These are phyloP conservation scores for Anolis apletophallus DNA, from an alignment of 2,797 vertebrate genomes.

Conservation along the genomic window DNA sequence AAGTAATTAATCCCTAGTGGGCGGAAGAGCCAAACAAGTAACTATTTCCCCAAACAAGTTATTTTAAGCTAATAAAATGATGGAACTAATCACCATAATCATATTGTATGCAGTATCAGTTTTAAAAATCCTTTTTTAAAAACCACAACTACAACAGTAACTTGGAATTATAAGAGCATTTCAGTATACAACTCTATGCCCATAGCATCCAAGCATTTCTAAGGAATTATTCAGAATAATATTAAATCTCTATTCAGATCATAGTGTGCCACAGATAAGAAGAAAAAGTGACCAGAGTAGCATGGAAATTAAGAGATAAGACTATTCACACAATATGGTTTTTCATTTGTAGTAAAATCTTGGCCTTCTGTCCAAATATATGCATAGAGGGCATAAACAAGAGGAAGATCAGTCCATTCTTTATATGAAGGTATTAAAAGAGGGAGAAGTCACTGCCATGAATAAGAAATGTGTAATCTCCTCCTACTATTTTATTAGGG, in stretches of 20 bases:
- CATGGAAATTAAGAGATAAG: neutral
- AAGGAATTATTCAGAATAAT: neutral
- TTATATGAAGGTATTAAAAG: slow-evolving; percentile 39
- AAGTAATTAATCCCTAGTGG: too few species aligned
- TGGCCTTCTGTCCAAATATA: neutral
- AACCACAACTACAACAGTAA: too few species aligned
- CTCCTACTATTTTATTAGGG: slow-evolving; percentile 36
- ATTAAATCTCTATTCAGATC: neutral
- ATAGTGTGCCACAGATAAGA: neutral
- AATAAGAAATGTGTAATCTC: slow-evolving; percentile 30
- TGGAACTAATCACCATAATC: too few species aligned
- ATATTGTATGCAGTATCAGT: too few species aligned
- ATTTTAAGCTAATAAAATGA: too few species aligned
- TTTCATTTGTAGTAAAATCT: neutral
- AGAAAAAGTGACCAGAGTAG: neutral
- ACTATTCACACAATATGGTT: neutral
- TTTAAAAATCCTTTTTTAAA: too few species aligned
- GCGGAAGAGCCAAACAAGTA: too few species aligned
- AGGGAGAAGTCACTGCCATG: neutral
- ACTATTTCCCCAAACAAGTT: too few species aligned
- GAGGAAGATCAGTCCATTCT: neutral
- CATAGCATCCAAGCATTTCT: neutral
- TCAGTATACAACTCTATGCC: neutral
- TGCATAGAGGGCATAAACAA: neutral
- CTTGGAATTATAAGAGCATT: too few species aligned